A percentile compares a stretch with the other conserved stretches of the same genome.
These are phyloP conservation scores for Mus pahari DNA, from an alignment of 2,113 vertebrate species.

Conservation along the genomic window DNA sequence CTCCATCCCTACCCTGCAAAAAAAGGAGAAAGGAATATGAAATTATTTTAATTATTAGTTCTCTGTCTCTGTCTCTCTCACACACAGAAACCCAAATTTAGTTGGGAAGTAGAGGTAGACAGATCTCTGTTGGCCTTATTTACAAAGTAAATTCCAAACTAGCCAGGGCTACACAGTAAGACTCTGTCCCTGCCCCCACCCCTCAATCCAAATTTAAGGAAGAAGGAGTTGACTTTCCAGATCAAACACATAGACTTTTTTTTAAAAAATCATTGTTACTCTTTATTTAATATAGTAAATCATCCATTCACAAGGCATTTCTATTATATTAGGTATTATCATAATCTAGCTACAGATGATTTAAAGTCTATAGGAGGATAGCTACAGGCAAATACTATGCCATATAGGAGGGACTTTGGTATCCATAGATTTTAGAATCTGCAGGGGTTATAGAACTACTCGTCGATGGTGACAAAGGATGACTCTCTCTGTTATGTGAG, in stretches of 20 bases:
- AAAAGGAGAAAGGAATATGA: not conserved
- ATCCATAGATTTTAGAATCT: not conserved
- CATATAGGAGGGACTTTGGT: not conserved
- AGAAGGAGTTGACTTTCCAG: not conserved
- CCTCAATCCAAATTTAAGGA: slow-evolving; percentile 9
- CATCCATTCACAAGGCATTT: not conserved
- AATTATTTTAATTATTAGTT: slow-evolving; percentile 6
- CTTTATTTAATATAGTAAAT: not conserved
- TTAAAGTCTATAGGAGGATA: not conserved
- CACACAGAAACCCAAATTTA: not conserved
- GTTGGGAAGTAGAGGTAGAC: not conserved
- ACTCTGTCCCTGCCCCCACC: not conserved
- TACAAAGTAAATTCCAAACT: not conserved
- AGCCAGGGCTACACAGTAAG: not conserved
- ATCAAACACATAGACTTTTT: not conserved
- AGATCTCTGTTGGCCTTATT: not conserved
- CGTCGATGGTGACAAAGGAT: not conserved
- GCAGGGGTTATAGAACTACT: no score
- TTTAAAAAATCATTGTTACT: not conserved
- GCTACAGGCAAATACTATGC: no score
- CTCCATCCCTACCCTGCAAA: not conserved
- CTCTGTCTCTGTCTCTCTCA: not conserved
- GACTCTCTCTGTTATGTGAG: not conserved
- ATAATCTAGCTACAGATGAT: not conserved
- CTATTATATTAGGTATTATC: not conserved